Evolutionary conservation across 2,113 vertebrate genomes (phyloP).

Genomic region (Pogonocichla stellata): DNA sequence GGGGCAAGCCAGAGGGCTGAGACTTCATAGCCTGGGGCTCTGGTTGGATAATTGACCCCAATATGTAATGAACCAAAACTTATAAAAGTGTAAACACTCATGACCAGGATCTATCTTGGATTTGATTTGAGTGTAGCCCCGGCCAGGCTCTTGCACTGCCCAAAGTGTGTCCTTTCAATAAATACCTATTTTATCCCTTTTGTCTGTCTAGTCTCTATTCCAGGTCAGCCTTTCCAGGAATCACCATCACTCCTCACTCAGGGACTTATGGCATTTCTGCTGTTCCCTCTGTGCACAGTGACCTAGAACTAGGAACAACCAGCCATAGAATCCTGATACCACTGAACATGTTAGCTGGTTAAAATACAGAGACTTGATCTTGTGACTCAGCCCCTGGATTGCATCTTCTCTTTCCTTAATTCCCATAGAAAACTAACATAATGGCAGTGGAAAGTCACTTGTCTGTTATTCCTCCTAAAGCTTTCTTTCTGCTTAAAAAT

Average conservation of each 20-base stretch:
- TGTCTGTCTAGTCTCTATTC: no score
- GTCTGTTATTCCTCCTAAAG: background rate
- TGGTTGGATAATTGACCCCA: no score
- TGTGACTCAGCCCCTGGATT: background rate
- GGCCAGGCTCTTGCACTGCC: no score
- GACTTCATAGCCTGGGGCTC: no score
- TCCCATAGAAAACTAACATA: rapidly evolving
- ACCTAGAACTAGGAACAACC: background rate
- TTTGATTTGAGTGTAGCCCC: no score
- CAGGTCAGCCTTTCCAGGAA: no score
- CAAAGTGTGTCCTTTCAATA: no score
- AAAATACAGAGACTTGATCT: background rate
- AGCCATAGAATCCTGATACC: background rate
- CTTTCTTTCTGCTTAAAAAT: background rate
- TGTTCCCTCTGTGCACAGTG: background rate
- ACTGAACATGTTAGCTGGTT: rapidly evolving
- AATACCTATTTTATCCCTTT: no score
- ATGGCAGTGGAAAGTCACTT: background rate
- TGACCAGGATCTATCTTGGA: no score
- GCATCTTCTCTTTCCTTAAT: background rate
- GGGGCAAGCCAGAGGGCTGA: no score
- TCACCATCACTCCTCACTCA: rapidly evolving
- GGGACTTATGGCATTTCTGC: background rate
- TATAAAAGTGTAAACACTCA: no score
- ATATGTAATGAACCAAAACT: no score